Conservation (phyloP, 2,888 invertebrate genomes). For the Branchellion lobata region DNA sequence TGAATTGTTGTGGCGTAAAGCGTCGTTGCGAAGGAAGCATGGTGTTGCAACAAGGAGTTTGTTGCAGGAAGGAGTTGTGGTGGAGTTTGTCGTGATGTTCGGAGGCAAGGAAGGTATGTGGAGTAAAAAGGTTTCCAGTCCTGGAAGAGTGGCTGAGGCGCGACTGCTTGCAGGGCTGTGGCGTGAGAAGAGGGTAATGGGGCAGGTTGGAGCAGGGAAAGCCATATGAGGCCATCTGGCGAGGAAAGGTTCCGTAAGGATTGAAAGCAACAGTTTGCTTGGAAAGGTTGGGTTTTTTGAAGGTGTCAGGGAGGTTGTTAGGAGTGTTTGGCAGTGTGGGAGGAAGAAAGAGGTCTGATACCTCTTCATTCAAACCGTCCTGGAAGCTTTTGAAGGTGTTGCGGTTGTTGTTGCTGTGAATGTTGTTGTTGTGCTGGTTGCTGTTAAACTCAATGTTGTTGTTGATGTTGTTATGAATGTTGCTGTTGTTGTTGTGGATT, state of each 20-base stretch:
- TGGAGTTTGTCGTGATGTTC: not conserved
- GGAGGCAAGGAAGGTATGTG: not conserved
- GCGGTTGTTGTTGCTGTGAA: not conserved
- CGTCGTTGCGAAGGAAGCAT: too few relatives aligned
- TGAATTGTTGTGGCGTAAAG: too few relatives aligned
- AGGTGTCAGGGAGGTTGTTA: not conserved
- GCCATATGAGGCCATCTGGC: too few relatives aligned
- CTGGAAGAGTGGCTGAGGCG: not conserved
- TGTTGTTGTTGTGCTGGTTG: not conserved
- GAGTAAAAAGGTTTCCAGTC: too few relatives aligned
- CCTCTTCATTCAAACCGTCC: not conserved
- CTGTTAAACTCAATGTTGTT: not conserved
- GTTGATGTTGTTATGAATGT: too few relatives aligned
- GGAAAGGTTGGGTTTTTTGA: not conserved
- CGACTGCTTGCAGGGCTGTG: not conserved
- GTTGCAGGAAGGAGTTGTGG: too few relatives aligned
- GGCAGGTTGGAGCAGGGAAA: not conserved
- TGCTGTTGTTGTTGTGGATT: not conserved
- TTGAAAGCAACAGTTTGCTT: too few relatives aligned
- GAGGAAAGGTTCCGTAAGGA: not conserved
- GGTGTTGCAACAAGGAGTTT: too few relatives aligned
- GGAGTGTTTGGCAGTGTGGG: not conserved
- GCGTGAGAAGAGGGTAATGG: slow-evolving; percentile 11
- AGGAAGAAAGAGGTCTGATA: not conserved
- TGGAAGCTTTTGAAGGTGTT: not conserved